Percentiles rank a stretch among this genome's conserved stretches.
Evolutionary conservation across 2,797 vertebrate species (phyloP).

Genomic region (Tarsius wallacei): DNA sequence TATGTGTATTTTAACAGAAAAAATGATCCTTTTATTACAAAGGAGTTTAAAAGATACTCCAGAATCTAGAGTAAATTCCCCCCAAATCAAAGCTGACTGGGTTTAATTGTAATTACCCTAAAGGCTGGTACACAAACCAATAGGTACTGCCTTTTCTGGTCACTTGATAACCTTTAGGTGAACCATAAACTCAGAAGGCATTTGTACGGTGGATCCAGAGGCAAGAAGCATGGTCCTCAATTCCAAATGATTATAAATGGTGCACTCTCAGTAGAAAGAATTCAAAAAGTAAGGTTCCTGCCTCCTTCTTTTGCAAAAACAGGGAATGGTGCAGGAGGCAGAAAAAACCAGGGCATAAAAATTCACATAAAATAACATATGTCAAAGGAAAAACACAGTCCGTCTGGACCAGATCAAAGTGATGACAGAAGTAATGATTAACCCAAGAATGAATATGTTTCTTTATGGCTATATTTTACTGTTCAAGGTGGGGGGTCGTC

Average conservation of each 20-base stretch:
- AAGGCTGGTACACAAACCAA: not conserved
- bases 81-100: not conserved
- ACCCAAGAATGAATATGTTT: conserved; percentile 7
- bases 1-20: not conserved
- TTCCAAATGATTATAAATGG: not conserved
- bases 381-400: not conserved
- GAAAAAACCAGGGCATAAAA: not conserved
- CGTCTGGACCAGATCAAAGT: conserved; percentile 66
- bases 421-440: not conserved
- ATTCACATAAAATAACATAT: conserved; percentile 39
- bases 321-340: not conserved
- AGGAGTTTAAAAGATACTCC: not conserved
- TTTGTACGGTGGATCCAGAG: not conserved
- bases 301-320: not conserved
- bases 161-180: not conserved
- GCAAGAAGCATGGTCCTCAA: not conserved
- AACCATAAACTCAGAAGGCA: not conserved
- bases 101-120: not conserved
- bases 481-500: not conserved
- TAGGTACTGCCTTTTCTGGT: not conserved
- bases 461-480: conserved; percentile 57
- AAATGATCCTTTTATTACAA: not conserved
- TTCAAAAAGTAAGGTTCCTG: not conserved
- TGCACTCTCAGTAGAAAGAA: not conserved
- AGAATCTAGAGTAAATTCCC: not conserved